These are phyloP conservation scores for Orius insidiosus DNA, from an alignment of 1,140 invertebrate species.

Conservation along the genomic window DNA sequence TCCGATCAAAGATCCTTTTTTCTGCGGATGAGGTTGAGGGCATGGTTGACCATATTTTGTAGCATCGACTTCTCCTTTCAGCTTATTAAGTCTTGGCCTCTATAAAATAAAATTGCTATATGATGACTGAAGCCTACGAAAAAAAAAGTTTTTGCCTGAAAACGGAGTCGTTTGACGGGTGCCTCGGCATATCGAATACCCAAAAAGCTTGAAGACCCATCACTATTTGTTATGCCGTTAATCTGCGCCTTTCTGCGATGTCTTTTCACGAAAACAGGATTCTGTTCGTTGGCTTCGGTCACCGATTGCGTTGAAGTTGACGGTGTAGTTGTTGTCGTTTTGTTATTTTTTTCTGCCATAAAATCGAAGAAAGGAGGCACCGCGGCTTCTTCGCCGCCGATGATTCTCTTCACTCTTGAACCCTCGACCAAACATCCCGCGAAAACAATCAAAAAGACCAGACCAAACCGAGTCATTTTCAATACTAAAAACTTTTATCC, in stretches of 20 bases:
- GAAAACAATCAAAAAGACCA: no score
- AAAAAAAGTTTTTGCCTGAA: conserved; percentile 30
- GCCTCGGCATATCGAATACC: conserved; percentile 56
- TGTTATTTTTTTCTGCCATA: no score
- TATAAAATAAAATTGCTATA: conserved; percentile 14
- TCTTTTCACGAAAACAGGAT: conserved; percentile 11
- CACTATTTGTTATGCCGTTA: conserved; percentile 15
- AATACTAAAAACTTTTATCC: no score
- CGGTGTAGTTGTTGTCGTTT: no score
- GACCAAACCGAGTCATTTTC: no score
- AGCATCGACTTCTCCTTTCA: conserved; percentile 36
- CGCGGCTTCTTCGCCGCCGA: no score
- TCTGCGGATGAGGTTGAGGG: conserved; percentile 34
- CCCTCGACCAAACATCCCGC: no score
- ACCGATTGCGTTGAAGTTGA: no score
- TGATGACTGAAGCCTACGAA: no score
- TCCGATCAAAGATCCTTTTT: conserved; percentile 35
- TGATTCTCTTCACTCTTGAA: no score
- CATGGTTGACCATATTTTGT: conserved; percentile 43
- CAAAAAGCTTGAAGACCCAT: conserved; percentile 37
- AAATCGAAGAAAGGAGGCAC: no score
- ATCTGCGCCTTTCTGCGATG: conserved; percentile 16
- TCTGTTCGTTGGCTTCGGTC: no score
- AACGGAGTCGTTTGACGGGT: conserved; percentile 43
- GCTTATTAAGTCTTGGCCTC: conserved; percentile 17